Evolutionary conservation across 2,797 vertebrate species (phyloP).

Genomic region (Mionectes olivaceus): DNA sequence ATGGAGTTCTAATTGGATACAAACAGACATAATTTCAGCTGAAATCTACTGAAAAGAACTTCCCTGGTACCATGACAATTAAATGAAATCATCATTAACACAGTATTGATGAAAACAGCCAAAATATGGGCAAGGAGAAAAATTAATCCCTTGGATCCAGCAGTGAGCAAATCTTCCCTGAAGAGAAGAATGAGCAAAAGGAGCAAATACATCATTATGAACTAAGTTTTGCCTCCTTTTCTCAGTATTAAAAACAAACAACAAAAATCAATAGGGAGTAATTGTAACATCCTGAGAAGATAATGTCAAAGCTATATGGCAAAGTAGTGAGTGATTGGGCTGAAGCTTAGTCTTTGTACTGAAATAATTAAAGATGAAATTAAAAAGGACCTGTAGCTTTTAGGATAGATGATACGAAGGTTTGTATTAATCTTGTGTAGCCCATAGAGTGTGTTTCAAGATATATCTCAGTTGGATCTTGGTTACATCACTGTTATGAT

Average conservation of each 20-base stretch:
- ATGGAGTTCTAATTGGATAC: conserved; percentile 37
- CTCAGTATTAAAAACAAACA: conserved; percentile 8
- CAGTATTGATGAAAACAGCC: background rate
- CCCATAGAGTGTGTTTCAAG: background rate
- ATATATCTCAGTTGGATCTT: background rate
- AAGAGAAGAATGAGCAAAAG: background rate
- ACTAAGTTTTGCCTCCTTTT: conserved; percentile 4
- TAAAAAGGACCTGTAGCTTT: background rate
- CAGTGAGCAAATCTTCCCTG: conserved; percentile 23
- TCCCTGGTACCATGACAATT: conserved; percentile 24
- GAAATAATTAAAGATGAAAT: conserved; percentile 47
- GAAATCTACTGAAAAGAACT: background rate
- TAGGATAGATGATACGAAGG: background rate
- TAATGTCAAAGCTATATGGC: conserved; percentile 4
- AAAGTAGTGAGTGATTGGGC: background rate
- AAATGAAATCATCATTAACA: conserved; percentile 46
- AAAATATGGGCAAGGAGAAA: conserved; percentile 27
- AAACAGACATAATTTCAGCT: conserved; percentile 10
- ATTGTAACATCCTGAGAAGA: conserved; percentile 40
- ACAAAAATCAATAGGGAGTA: conserved; percentile 27
- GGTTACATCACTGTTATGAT: background rate
- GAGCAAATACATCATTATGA: background rate
- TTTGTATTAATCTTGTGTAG: background rate
- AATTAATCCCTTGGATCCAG: conserved; percentile 47
- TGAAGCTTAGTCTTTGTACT: conserved; percentile 26